These are phyloP conservation scores for Heptranchias perlo DNA, from an alignment of 2,113 vertebrate genomes.

Conservation along the genomic window DNA sequence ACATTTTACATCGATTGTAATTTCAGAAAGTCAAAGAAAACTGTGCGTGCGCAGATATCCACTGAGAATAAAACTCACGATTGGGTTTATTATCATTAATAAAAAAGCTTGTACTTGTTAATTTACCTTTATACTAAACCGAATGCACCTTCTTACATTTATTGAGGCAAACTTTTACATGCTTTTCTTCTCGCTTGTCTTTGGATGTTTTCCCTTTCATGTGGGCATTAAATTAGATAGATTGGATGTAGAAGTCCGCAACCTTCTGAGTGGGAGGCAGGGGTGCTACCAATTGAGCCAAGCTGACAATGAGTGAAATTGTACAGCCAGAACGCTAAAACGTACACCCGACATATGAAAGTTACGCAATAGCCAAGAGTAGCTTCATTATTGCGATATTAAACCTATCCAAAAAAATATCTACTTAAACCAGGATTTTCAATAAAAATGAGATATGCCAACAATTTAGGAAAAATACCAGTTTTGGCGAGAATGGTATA, in stretches of 20 bases:
- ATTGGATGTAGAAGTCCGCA: not conserved
- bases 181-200: not conserved
- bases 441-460: too few species aligned
- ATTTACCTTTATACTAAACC: not conserved
- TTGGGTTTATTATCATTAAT: not conserved
- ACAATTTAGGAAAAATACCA: too few species aligned
- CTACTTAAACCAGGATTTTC: too few species aligned
- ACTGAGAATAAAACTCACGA: not conserved
- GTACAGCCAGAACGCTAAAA: not conserved
- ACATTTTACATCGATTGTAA: not conserved
- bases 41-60: not conserved
- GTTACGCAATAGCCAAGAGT: too few species aligned
- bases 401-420: too few species aligned
- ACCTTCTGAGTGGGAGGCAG: not conserved
- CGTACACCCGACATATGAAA: too few species aligned
- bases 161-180: not conserved
- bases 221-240: not conserved
- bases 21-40: not conserved
- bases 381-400: too few species aligned
- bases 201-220: not conserved
- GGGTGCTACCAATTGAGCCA: not conserved
- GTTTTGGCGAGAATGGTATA: too few species aligned
- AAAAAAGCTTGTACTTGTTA: not conserved
- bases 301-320: not conserved
- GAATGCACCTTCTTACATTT: not conserved